Conservation (phyloP, 2,888 invertebrate species). For the Drosophila dives region DNA sequence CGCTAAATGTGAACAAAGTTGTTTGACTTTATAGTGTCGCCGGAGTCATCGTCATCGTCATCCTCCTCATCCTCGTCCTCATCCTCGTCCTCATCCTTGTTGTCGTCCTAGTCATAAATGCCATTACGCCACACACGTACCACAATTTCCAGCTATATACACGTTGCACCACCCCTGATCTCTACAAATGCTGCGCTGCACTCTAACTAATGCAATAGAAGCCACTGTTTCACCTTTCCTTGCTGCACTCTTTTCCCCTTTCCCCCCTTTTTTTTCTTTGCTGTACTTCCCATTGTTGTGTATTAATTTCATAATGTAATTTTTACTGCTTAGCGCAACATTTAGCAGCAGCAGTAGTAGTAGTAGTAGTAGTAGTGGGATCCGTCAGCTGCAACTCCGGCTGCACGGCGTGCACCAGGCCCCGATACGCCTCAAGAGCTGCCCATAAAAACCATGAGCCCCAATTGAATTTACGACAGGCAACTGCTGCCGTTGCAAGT, state of each 20-base stretch:
- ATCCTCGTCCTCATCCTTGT: constrained; percentile 4
- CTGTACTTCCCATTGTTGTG: constrained; percentile 39
- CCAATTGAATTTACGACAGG: constrained; percentile 45
- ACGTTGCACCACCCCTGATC: not conserved
- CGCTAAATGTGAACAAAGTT: constrained; percentile 64
- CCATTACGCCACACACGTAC: constrained; percentile 52
- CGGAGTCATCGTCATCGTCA: constrained; percentile 11
- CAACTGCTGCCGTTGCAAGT: constrained; percentile 26
- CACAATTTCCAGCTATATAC: constrained; percentile 10
- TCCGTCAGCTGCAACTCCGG: constrained; percentile 25
- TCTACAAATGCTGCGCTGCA: constrained; percentile 30
- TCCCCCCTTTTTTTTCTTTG: constrained; percentile 1
- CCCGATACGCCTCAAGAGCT: constrained; percentile 32
- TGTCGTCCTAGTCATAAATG: constrained; percentile 51
- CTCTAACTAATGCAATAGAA: constrained; percentile 57
- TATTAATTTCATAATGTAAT: constrained; percentile 68
- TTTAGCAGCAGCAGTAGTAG: constrained; percentile 29
- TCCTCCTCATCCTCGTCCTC: constrained; percentile 7
- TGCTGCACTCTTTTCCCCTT: constrained; percentile 6
- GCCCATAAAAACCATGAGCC: constrained; percentile 41
- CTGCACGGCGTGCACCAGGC: not conserved
- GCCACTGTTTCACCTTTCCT: constrained; percentile 34
- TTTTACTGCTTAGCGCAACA: constrained; percentile 63
- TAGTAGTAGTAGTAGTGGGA: constrained; percentile 7
- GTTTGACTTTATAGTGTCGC: constrained; percentile 55